Base-by-base conservation (phyloP, 2,113 vertebrate genomes). In the Tursiops truncatus region DNA sequence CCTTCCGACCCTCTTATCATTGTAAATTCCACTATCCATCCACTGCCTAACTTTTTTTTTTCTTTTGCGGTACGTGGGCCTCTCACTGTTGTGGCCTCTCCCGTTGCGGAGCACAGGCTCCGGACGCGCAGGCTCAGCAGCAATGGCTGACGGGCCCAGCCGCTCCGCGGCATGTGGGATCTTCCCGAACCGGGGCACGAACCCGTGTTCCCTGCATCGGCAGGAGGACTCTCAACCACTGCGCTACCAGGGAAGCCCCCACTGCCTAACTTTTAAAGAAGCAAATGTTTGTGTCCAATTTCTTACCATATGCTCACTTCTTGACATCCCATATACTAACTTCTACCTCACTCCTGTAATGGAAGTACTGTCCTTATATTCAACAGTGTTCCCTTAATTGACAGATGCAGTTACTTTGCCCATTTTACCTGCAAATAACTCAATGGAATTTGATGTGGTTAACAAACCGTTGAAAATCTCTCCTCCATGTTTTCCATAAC, bases 231-330 rank as follows among this genome's bases (percentile, higher is more conserved):
- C 44, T 47, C 10, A 47, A 47, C 44, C 44, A 10, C 44, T 47
- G 44, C 44, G 44, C 44, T 9, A 47, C 44, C 44, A 47, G 44
- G 10, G 44, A 47, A 47, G 44, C 44, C 9, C 44, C 38, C 23
- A 38, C 17, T 92, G 44, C 25, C 7, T 88, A 91, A 68, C 18
- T 56, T 80, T 63, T 12, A 81, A 95, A 88, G 23, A 89, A 92
- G 36, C 10, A 65, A 4, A 25, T 41, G 17, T 63, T 77, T 67
- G 25, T 85, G 33, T 36, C 36, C 20, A 76, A 0, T 65, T 88
- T 85, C 8, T 84, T 68, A 67, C 33, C 26, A 67, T 18, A 60
- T 12, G 44, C 26, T 65, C 38, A n/a, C 53, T 56, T 77, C 21
- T 89, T 83, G 58, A 92, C n/a, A 76, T 56, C 15, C 67, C 23